These are phyloP conservation scores for Drosophila histrio DNA, from an alignment of 2,888 invertebrate genomes.

Conservation along the genomic window DNA sequence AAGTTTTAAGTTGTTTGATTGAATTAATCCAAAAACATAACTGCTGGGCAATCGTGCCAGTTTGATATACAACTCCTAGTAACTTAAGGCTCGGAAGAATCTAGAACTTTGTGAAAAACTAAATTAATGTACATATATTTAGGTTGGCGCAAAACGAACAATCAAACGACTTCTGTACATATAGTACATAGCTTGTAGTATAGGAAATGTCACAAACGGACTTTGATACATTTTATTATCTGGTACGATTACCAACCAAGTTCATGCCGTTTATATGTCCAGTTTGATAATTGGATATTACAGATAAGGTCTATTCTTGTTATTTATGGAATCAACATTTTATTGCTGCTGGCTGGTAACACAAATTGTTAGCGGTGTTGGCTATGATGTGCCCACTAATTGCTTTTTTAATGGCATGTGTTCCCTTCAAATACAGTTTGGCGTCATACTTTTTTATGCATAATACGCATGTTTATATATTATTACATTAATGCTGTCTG, in stretches of 20 bases:
- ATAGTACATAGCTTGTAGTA: not conserved
- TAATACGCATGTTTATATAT: not conserved
- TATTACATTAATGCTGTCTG: not conserved
- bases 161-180: not conserved
- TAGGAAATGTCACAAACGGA: constrained; percentile 12
- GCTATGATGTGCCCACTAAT: not conserved
- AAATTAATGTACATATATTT: not conserved
- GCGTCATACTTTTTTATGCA: not conserved
- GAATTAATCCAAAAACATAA: too few relatives aligned
- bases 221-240: constrained; percentile 37
- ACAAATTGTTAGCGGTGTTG: not conserved
- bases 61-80: not conserved
- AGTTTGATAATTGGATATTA: constrained; percentile 50
- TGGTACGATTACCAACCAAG: constrained; percentile 13
- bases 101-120: not conserved
- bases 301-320: constrained; percentile 33
- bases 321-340: constrained; percentile 28
- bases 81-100: not conserved
- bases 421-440: not conserved
- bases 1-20: too few relatives aligned
- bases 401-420: not conserved
- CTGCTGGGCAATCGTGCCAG: too few relatives aligned
- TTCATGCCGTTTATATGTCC: constrained; percentile 10
- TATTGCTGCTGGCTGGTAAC: constrained; percentile 25
- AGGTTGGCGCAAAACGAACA: not conserved